These are phyloP conservation scores for Drosophila tristis DNA, from an alignment of 1,140 invertebrate species.

Conservation along the genomic window DNA sequence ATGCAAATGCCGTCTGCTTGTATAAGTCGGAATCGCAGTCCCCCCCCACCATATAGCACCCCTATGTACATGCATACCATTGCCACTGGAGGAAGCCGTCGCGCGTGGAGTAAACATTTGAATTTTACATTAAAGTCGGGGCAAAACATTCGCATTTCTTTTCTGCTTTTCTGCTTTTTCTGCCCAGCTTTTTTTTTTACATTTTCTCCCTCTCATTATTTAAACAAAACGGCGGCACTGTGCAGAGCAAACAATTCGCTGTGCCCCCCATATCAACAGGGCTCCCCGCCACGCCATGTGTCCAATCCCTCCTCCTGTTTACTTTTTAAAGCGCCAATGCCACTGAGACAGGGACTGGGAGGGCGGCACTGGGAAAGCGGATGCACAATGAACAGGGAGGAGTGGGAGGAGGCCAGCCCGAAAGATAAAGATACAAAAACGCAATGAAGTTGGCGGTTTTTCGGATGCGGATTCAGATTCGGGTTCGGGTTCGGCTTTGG, in stretches of 20 bases:
- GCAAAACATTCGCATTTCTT: constrained; percentile 75
- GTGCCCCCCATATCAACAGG: not conserved
- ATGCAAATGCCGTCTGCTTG: constrained; percentile 73
- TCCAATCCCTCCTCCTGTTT: constrained; percentile 51
- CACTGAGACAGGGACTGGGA: constrained; percentile 17
- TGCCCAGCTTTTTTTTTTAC: constrained; percentile 1
- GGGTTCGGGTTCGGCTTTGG: constrained; percentile 8
- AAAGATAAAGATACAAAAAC: constrained; percentile 74
- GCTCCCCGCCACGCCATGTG: constrained; percentile 1
- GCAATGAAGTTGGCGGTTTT: constrained; percentile 69
- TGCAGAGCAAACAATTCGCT: constrained; percentile 71
- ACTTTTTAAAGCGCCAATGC: constrained; percentile 79
- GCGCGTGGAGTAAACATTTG: constrained; percentile 77
- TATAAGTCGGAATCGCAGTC: constrained; percentile 52
- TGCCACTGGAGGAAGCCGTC: constrained; percentile 56
- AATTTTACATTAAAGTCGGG: constrained; percentile 81
- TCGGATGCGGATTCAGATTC: constrained; percentile 15
- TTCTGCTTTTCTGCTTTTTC: constrained; percentile 7
- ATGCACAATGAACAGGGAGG: constrained; percentile 15
- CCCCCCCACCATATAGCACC: not conserved
- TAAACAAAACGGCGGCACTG: constrained; percentile 79
- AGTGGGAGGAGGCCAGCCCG: constrained; percentile 5
- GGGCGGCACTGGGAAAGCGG: constrained; percentile 1
- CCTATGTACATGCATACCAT: constrained; percentile 13
- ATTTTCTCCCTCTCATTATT: constrained; percentile 58